These are phyloP conservation scores for Drosophila ogumai DNA, from an alignment of 1,140 invertebrate species.

Conservation along the genomic window DNA sequence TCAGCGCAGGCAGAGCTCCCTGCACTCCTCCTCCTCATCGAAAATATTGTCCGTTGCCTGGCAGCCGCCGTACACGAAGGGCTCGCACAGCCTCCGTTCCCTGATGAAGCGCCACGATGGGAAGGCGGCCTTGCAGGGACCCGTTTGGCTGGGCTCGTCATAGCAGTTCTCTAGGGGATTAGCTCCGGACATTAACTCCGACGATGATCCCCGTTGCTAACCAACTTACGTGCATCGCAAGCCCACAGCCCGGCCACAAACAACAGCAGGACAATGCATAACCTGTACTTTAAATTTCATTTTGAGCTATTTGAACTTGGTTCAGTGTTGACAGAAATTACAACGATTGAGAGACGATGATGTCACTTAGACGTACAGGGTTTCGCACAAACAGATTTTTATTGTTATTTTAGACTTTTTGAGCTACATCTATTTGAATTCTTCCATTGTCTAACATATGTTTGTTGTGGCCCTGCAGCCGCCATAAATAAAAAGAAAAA, in stretches of 20 bases:
- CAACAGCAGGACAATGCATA: not conserved
- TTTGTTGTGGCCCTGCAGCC: too few species aligned
- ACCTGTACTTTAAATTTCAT: conserved; percentile 5
- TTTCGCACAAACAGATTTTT: not conserved
- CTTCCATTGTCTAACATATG: too few species aligned
- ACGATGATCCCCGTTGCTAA: too few species aligned
- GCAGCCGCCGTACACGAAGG: conserved; percentile 52
- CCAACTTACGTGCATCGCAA: conserved; percentile 31
- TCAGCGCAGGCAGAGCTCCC: conserved; percentile 15
- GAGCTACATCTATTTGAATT: too few species aligned
- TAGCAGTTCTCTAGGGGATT: conserved; percentile 32
- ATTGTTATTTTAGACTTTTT: too few species aligned
- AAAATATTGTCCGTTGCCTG: conserved; percentile 43
- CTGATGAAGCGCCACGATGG: conserved; percentile 53
- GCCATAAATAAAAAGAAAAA: not conserved
- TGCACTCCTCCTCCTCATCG: conserved; percentile 35
- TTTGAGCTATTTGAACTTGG: not conserved
- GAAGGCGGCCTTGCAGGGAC: conserved; percentile 45
- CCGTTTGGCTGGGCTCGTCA: conserved; percentile 27
- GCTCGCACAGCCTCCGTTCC: conserved; percentile 9
- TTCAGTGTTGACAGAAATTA: not conserved
- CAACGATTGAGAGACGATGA: not conserved
- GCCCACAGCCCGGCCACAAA: conserved; percentile 1
- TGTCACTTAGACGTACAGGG: not conserved
- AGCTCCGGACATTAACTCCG: not conserved